A percentile compares a stretch with the other conserved stretches of the same genome.
Evolutionary conservation across 2,797 vertebrate species (phyloP).

Genomic region (Momotus momota): DNA sequence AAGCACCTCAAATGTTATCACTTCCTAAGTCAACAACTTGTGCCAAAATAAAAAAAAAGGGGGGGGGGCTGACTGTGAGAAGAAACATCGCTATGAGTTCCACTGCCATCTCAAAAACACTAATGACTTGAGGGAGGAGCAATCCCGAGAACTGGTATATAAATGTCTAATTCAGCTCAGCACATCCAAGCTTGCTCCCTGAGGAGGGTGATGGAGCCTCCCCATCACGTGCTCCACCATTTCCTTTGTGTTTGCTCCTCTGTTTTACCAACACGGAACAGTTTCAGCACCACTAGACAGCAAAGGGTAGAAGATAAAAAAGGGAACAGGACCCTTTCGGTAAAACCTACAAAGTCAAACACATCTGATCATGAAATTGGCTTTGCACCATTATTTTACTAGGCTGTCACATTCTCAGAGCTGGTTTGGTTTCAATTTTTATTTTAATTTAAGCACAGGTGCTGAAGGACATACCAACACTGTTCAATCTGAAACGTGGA

Average conservation of each 20-base stretch:
- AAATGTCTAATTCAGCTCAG: not conserved
- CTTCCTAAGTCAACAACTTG: slow-evolving; percentile 36
- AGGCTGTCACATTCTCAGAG: no score
- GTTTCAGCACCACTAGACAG: not conserved
- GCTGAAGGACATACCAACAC: not conserved
- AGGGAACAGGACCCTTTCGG: not conserved
- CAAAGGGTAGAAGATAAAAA: not conserved
- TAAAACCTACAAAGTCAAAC: not conserved
- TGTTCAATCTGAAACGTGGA: fast-evolving
- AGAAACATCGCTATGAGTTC: not conserved
- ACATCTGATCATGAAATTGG: fast-evolving
- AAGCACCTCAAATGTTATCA: slow-evolving; percentile 64
- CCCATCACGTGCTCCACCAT: fast-evolving
- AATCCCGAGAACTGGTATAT: no score
- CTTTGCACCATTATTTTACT: fast-evolving
- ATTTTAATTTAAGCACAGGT: not conserved
- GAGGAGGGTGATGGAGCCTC: not conserved
- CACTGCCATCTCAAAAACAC: not conserved
- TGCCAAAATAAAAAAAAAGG: not conserved
- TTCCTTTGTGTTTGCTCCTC: not conserved
- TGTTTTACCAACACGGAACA: not conserved
- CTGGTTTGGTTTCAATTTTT: no score
- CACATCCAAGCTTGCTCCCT: fast-evolving
- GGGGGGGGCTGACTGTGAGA: not conserved
- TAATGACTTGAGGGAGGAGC: not conserved